A percentile compares a stretch with the other conserved stretches of the same genome.
Evolutionary conservation across 1,140 invertebrate species (phyloP).

Genomic region (Globodera ellingtonae): DNA sequence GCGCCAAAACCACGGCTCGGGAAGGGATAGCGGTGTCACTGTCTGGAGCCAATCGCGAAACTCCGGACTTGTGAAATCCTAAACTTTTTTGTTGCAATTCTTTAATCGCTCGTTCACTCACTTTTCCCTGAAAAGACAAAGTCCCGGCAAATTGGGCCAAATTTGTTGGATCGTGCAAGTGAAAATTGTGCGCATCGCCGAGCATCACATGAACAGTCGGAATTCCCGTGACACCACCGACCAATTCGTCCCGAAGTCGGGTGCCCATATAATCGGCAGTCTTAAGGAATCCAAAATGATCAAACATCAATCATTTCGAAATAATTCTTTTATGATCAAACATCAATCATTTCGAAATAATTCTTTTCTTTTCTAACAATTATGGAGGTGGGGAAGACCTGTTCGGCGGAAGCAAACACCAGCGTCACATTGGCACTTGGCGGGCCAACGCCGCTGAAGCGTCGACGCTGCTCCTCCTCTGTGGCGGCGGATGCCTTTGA

Average conservation of each 20-base stretch:
- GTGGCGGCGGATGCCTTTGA: conserved; percentile 10
- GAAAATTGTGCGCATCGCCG: conserved; percentile 61
- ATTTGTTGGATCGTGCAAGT: conserved; percentile 52
- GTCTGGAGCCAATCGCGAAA: conserved; percentile 31
- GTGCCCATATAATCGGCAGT: conserved; percentile 50
- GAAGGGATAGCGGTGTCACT: conserved; percentile 57
- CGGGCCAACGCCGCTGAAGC: background rate
- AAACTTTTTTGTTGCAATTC: background rate
- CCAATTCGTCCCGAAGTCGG: conserved; percentile 31
- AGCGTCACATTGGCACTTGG: conserved; percentile 51
- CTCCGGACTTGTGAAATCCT: conserved; percentile 30
- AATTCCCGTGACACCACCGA: conserved; percentile 5
- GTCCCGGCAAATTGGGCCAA: conserved; percentile 53
- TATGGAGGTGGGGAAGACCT: background rate
- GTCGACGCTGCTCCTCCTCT: background rate
- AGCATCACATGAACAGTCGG: conserved; percentile 52
- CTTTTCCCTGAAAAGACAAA: conserved; percentile 59
- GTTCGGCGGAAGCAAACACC: conserved; percentile 51
- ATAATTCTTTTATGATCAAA: background rate
- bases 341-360: background rate
- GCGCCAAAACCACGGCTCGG: conserved; percentile 60
- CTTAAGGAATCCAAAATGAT: conserved; percentile 12
- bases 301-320: background rate
- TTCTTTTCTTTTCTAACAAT: background rate
- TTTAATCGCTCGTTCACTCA: background rate